Evolutionary conservation across 2,797 vertebrate genomes (phyloP).

Genomic region (Lepidocolaptes lacrymiger): DNA sequence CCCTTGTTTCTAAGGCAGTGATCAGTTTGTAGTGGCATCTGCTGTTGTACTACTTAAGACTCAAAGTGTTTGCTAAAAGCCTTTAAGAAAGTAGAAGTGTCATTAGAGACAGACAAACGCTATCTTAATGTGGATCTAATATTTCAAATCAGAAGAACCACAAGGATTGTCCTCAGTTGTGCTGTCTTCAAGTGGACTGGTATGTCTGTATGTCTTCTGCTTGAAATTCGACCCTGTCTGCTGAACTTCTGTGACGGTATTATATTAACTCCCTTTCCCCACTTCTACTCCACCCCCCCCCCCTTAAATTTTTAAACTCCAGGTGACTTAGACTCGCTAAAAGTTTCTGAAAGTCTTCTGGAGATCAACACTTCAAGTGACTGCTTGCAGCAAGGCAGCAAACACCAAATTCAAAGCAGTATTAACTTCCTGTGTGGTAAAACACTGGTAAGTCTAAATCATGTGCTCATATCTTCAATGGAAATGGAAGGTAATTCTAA

Average conservation of each 20-base stretch:
- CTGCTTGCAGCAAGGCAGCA: conserved; percentile 68
- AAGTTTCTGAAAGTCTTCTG: conserved; percentile 77
- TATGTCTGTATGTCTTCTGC: background rate
- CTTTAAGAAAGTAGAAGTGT: background rate
- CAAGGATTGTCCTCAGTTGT: background rate
- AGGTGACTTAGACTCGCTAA: conserved; percentile 82
- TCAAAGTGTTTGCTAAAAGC: background rate
- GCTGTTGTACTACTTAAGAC: background rate
- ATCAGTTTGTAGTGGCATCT: background rate
- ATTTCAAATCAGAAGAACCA: background rate
- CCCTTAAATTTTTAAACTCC: background rate
- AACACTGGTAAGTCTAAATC: conserved; percentile 86
- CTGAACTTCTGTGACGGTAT: background rate
- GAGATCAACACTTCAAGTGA: conserved; percentile 77
- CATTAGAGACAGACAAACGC: background rate
- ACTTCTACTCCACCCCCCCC: no score
- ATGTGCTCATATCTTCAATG: background rate
- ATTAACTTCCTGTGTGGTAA: conserved; percentile 94
- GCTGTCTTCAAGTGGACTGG: background rate
- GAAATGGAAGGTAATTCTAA: background rate
- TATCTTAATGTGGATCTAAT: background rate
- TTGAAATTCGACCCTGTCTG: background rate
- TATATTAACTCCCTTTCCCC: background rate
- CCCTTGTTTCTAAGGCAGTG: background rate
- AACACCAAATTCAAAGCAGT: conserved; percentile 83